Evolutionary conservation across 2,888 invertebrate species (phyloP), one percentile per base, ranked within the genome.

Genomic region (Eristalis pertinax): DNA sequence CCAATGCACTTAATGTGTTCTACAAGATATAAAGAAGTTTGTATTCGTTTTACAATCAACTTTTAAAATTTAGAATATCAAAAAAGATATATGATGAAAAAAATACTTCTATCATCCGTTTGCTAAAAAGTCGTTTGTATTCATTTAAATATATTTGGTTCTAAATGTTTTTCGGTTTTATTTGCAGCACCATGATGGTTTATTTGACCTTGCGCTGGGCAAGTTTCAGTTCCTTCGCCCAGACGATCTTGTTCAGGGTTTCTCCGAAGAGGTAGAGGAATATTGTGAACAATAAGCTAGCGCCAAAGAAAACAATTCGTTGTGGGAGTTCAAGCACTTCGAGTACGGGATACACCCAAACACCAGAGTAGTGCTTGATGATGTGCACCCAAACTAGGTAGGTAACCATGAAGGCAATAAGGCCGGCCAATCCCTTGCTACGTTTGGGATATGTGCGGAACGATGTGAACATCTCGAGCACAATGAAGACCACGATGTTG

Each of bases 281-380:
- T 82, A 94, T 92, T 19, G 94, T 94, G 89, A 97, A 94, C 3
- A 93, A 93, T 67, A 97, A 93, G 84, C 96, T 94, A 13, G 94
- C 94, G 11, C 94, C 89, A 91, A 98, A 96, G 93, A 98, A 98
- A 11, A 95, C 92, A 74, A 96, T 94, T 91, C 97, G 95, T 89
- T 96, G 92, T 15, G 96, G 96, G 91, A 95, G 94, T 90, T 96
- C 95, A 63, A 99, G 93, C 0, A 97, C 96, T 82, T 96, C 95
- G 89, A 99, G 94, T 64, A 99, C 95, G 0, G 98, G 98, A 92
- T 99, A 99, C 0, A 98, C 98, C 99, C 99, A 99, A 89, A 96
- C 94, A 60, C 97, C 96, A 32, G 96, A 95, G 89, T 95, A 95
- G 88, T 94, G 94, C 91, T 96, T 96, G 75, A 97, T 95, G 35